Conservation (phyloP, 1,140 invertebrate species). For the Brachionus paranguensis region DNA sequence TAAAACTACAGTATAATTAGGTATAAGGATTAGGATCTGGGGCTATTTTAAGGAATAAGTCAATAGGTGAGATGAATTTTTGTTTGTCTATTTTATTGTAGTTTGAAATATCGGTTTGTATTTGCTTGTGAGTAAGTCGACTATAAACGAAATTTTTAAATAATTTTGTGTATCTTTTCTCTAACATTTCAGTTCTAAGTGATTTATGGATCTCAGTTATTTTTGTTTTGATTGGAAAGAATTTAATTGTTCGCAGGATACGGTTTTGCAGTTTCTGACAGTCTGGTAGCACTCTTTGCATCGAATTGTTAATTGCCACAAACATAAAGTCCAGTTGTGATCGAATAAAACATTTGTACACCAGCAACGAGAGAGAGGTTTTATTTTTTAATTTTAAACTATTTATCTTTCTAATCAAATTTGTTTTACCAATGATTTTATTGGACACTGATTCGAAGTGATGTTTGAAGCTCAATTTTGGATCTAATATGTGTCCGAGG, state of each 20-base stretch:
- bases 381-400: constrained; percentile 11
- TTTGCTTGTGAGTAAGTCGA: neutral
- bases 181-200: neutral
- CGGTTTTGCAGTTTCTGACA: neutral
- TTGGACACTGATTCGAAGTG: neutral
- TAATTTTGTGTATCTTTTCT: neutral
- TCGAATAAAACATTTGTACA: neutral
- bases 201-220: neutral
- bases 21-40: no score
- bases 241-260: neutral
- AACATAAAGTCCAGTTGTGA: neutral
- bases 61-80: no score
- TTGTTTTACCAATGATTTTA: neutral
- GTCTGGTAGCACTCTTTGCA: neutral
- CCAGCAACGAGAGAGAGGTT: neutral
- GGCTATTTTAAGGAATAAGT: no score
- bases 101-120: neutral
- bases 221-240: neutral
- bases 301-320: neutral
- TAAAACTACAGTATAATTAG: no score
- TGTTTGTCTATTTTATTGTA: no score
- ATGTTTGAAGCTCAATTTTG: neutral
- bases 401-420: neutral
- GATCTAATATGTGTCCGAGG: neutral
- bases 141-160: neutral